A percentile compares a stretch with the other conserved stretches of the same genome.
These are phyloP conservation scores for Drosophila acutilabella DNA, from an alignment of 2,888 invertebrate genomes.

Conservation along the genomic window DNA sequence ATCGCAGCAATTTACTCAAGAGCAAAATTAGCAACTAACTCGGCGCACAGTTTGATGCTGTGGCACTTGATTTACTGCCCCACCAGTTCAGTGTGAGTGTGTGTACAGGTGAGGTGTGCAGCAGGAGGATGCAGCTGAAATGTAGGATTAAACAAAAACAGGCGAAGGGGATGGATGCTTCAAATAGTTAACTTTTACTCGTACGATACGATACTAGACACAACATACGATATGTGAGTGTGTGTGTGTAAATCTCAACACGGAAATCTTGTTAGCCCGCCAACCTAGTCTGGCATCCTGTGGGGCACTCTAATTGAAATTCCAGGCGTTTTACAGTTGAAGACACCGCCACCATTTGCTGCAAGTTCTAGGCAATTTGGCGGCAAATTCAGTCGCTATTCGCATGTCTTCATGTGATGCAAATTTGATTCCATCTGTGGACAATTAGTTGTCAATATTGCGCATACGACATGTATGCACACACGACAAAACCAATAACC, in stretches of 20 bases:
- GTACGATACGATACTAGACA: slow-evolving; percentile 4
- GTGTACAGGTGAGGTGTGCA: not conserved
- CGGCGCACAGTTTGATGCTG: slow-evolving; percentile 67
- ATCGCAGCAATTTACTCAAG: slow-evolving; percentile 78
- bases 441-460: slow-evolving; percentile 79
- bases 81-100: slow-evolving; percentile 2
- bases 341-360: slow-evolving; percentile 28
- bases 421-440: slow-evolving; percentile 77
- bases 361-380: slow-evolving; percentile 18
- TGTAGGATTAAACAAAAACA: not conserved
- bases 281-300: slow-evolving; percentile 56
- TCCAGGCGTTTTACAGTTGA: slow-evolving; percentile 46
- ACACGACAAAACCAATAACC: slow-evolving; percentile 20
- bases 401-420: slow-evolving; percentile 60
- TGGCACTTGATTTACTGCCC: slow-evolving; percentile 66
- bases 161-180: slow-evolving; percentile 8
- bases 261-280: slow-evolving; percentile 73
- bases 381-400: slow-evolving; percentile 15
- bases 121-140: not conserved
- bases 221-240: not conserved
- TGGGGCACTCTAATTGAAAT: slow-evolving; percentile 75
- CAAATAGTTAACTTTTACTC: slow-evolving; percentile 30
- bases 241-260: slow-evolving; percentile 52
- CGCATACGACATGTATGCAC: slow-evolving; percentile 69
- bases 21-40: slow-evolving; percentile 75